Evolutionary conservation across 1,140 invertebrate species (phyloP).

Genomic region (Apis cerana): DNA sequence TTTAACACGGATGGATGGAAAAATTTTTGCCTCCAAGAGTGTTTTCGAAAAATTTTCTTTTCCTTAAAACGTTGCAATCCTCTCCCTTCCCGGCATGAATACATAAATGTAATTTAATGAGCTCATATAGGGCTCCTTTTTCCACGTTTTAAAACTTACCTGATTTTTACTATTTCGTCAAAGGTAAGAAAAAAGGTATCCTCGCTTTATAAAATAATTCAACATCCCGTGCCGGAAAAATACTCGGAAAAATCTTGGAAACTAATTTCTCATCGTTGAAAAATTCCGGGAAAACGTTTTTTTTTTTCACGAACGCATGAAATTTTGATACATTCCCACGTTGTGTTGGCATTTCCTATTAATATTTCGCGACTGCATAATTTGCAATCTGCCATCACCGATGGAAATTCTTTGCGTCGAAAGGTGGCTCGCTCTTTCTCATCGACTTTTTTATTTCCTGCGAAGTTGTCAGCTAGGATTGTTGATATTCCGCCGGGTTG

Average conservation of each 20-base stretch:
- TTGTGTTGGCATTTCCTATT: background rate
- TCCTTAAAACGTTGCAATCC: background rate
- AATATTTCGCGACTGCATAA: conserved; percentile 20
- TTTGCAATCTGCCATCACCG: background rate
- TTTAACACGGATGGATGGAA: too few species aligned
- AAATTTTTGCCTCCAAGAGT: too few species aligned
- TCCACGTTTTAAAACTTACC: background rate
- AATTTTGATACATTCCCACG: conserved; percentile 21
- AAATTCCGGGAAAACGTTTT: background rate
- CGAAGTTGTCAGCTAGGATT: background rate
- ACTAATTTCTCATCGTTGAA: conserved; percentile 30
- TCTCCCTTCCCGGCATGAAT: too few species aligned
- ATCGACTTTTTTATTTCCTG: too few species aligned
- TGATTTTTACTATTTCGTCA: background rate
- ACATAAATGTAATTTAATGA: conserved; percentile 3
- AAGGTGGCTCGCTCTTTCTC: background rate
- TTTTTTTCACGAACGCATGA: background rate
- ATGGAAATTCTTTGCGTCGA: background rate
- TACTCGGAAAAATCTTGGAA: background rate
- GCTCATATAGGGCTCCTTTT: background rate
- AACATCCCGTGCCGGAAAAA: background rate
- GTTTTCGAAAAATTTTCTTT: background rate
- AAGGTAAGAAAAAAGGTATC: background rate
- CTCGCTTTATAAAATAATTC: background rate
- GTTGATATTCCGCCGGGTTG: background rate